Evolutionary conservation across 2,888 invertebrate genomes (phyloP).

Genomic region (Pandemis cinnamomeana): DNA sequence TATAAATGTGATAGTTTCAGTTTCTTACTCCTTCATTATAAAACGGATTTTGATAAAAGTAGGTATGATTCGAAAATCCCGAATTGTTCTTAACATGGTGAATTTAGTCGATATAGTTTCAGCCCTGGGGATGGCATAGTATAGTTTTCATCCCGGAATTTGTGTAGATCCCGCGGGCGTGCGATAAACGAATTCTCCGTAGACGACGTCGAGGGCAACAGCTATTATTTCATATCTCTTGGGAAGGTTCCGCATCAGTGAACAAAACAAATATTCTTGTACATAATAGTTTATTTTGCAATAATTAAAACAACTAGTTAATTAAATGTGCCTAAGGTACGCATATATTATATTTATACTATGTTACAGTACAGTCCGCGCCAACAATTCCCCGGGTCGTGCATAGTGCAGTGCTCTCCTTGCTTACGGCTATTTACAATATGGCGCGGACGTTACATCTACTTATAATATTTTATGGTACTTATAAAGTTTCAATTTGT

Average conservation of each 20-base stretch:
- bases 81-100: too few relatives aligned
- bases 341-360: conserved; percentile 50
- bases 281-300: conserved; percentile 72
- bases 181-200: too few relatives aligned
- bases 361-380: conserved; percentile 58
- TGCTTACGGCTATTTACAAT: conserved; percentile 64
- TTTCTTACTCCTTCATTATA: too few relatives aligned
- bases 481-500: background rate
- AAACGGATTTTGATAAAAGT: too few relatives aligned
- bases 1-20: too few relatives aligned
- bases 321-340: conserved; percentile 59
- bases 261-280: conserved; percentile 48
- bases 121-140: too few relatives aligned
- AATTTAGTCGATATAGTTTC: too few relatives aligned
- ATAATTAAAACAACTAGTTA: conserved; percentile 75
- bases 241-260: background rate
- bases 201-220: too few relatives aligned
- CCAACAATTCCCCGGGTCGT: conserved; percentile 77
- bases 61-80: too few relatives aligned
- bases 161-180: too few relatives aligned
- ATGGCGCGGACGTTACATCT: conserved; percentile 55
- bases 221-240: too few relatives aligned
- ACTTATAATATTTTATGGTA: conserved; percentile 29
- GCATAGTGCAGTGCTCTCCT: conserved; percentile 74
- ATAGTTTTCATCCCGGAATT: too few relatives aligned